Percentiles rank a stretch among this genome's conserved stretches.
Evolutionary conservation across 2,797 vertebrate species (phyloP).

Genomic region (Aphelocoma californica): DNA sequence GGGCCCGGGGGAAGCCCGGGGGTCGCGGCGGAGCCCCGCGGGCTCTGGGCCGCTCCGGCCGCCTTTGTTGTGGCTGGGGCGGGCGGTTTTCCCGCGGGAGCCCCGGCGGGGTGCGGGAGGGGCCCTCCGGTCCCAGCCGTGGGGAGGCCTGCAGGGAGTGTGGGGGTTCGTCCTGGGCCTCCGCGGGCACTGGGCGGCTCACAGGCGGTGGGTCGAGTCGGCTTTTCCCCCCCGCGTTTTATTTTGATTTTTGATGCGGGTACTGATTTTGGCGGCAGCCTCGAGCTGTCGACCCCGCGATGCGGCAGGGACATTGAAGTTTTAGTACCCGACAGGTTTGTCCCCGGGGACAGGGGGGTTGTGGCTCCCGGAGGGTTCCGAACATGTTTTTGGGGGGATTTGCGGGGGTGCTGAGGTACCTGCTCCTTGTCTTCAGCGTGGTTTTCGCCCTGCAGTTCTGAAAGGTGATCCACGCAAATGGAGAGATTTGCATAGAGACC

Average conservation of each 20-base stretch:
- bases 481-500: neutral
- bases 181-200: neutral
- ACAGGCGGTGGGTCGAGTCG: neutral
- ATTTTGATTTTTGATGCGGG: neutral
- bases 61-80: slow-evolving; percentile 33
- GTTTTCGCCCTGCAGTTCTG: neutral
- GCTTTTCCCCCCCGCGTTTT: neutral
- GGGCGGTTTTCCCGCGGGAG: neutral
- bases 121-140: neutral
- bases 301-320: neutral
- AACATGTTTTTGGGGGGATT: fast-evolving
- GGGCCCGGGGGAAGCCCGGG: neutral
- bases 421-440: neutral
- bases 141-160: neutral
- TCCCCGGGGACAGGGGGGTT: neutral
- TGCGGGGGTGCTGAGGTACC: neutral
- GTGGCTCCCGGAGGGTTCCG: neutral
- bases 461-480: neutral
- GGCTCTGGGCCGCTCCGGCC: neutral
- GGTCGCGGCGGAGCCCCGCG: neutral
- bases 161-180: neutral
- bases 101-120: neutral
- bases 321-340: neutral
- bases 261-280: neutral
- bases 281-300: neutral